Evolutionary conservation across 2,888 invertebrate species (phyloP).

Genomic region (Caradrina clavipalpis): DNA sequence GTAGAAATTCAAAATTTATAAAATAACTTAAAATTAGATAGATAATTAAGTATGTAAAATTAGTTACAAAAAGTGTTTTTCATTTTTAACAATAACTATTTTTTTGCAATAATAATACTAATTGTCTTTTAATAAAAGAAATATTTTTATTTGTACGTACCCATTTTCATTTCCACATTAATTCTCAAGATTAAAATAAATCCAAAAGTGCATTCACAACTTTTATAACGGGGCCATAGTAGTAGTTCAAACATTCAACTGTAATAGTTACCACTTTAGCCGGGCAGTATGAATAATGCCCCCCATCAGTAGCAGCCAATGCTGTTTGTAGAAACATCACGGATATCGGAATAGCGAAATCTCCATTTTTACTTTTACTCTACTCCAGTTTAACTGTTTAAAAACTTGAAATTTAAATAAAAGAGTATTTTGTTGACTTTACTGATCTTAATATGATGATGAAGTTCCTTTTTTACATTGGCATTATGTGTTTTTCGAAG

Average conservation of each 20-base stretch:
- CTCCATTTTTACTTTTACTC: conserved; percentile 35
- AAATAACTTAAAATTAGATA: no score
- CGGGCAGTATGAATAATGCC: conserved; percentile 45
- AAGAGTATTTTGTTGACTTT: neutral
- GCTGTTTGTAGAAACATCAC: conserved; percentile 33
- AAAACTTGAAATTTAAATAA: conserved; percentile 17
- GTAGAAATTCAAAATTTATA: no score
- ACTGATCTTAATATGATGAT: neutral
- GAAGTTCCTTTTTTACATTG: neutral
- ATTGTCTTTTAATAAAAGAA: no score
- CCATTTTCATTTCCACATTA: neutral
- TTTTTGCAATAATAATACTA: no score
- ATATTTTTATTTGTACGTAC: neutral
- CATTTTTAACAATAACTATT: no score
- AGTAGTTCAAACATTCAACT: conserved; percentile 34
- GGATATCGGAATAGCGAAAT: conserved; percentile 30
- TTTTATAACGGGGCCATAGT: conserved; percentile 11
- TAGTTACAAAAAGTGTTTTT: no score
- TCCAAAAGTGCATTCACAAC: conserved; percentile 28
- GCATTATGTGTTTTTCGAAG: neutral
- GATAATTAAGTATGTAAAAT: no score
- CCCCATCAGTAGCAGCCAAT: conserved; percentile 27
- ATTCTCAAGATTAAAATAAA: conserved; percentile 6
- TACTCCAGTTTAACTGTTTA: conserved; percentile 1
- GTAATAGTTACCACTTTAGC: conserved; percentile 36